A percentile compares a stretch with the other conserved stretches of the same genome.
Conservation (phyloP, 2,113 vertebrate genomes). For the Tor tambroides region DNA sequence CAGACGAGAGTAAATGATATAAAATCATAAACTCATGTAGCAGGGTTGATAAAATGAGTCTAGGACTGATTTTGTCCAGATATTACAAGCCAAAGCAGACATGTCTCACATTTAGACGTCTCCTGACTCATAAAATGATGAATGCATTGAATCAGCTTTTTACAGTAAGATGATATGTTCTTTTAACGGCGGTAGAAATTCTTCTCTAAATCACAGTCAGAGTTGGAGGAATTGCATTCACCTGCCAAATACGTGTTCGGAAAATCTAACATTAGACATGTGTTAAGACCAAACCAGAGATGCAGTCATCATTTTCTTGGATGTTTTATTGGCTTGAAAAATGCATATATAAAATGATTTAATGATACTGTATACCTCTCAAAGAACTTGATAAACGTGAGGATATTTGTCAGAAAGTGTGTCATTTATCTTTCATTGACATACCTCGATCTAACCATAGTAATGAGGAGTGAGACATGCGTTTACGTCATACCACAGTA, state of each 20-base stretch:
- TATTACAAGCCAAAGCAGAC: conserved; percentile 6
- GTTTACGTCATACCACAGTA: too few relatives aligned
- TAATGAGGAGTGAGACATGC: too few relatives aligned
- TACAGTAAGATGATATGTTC: conserved; percentile 36
- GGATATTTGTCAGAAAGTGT: not conserved
- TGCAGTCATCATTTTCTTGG: conserved; percentile 18
- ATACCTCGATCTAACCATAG: too few relatives aligned
- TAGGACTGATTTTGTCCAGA: not conserved
- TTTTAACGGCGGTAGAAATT: not conserved
- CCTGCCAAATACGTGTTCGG: not conserved
- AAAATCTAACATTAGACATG: conserved; percentile 4
- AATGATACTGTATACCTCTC: not conserved
- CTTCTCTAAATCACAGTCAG: conserved; percentile 23
- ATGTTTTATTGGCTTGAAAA: not conserved
- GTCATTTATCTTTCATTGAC: too few relatives aligned
- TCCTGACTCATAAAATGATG: conserved; percentile 12
- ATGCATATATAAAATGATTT: not conserved
- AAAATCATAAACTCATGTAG: not conserved
- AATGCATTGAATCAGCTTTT: conserved; percentile 32
- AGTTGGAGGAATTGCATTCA: not conserved
- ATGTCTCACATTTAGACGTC: not conserved
- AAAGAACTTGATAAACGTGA: not conserved
- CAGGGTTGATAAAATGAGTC: not conserved
- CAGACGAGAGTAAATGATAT: not conserved
- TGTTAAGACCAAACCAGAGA: conserved; percentile 8